Base-by-base conservation (phyloP, 1,140 invertebrate genomes). In the Helicoverpa zea region DNA sequence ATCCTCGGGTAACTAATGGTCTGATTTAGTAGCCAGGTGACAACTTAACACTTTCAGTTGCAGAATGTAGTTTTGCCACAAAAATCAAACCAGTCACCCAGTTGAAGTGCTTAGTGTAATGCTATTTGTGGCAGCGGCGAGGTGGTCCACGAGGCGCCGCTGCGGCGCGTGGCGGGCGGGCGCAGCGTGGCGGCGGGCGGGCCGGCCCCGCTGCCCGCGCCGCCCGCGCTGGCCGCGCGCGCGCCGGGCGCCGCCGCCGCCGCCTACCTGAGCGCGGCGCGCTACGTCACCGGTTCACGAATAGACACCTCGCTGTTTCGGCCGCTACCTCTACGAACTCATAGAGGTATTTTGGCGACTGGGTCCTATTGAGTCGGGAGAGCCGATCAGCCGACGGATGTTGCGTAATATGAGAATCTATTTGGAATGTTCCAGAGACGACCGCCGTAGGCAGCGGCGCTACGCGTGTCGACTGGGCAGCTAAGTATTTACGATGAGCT, bases 221-320 rank as follows among this genome's bases (percentile, higher is more conserved):
- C 51, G 59, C 61, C 54, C 43, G 61, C 79, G n/a, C 51, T 54
- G 59, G 29, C 61, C 73, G 35, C 30, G 54, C 73, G 58, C 58
- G 3, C 58, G 51, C 74, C 74, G 16, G 81, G 64, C 13, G 84
- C 79, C 64, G 91, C 91, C 1, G 91, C 90, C 12, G 90, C 87
- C 29, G 88, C 89, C 1, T 93, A 93, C 83, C 84, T 93, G n/a
- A 88, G 91, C 81, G 86, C 90, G 11, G 87, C 90, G 81, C 88
- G 91, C 12, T 93, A 92, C 81, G 90, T 93, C 47, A 90, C 92
- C 54, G 92, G 92, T 79, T 79, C 87, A 0, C 81, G 90, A 12
- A 92, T 92, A 68, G 92, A 92, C 81, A 92, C 91, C 14, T 87
- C 91, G 10, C 87, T 94, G 14, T 92, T 94, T 77, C 90, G 89